A percentile compares a stretch with the other conserved stretches of the same genome.
phyloP scores from a whole-genome alignment of 2,113 vertebrate genomes.

The Petrocephalus zakoni region DNA sequence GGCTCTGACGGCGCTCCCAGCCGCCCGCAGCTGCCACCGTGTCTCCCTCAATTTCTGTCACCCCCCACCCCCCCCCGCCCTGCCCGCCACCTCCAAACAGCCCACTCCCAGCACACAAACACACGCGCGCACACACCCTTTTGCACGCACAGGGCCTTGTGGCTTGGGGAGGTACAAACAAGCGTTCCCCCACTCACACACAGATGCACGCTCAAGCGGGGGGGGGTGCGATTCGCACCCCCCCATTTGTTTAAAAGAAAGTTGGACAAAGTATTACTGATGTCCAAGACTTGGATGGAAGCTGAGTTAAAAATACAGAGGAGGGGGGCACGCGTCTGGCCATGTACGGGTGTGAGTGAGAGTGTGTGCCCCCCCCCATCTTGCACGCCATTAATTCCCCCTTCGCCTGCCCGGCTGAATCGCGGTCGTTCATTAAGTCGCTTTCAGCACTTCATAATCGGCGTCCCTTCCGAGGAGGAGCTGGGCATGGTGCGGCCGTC shows the following conservation, averaged over 20 bases:
- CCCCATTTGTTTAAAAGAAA: conserved; percentile 29
- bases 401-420: neutral
- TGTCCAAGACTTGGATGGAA: neutral
- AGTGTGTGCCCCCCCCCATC: conserved; percentile 37
- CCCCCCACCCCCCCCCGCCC: conserved; percentile 62
- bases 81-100: conserved; percentile 24
- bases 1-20: conserved; percentile 94
- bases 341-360: conserved; percentile 23
- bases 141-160: neutral
- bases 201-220: neutral
- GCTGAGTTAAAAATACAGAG: neutral
- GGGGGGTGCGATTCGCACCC: neutral
- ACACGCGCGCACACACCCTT: neutral
- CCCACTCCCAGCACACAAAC: conserved; percentile 13
- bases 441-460: conserved; percentile 11
- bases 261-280: conserved; percentile 34
- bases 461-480: neutral
- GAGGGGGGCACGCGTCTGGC: conserved; percentile 17
- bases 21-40: conserved; percentile 94
- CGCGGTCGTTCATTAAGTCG: conserved; percentile 12
- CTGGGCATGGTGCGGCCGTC: too few species aligned
- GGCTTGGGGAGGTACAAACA: neutral
- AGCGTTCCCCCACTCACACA: neutral
- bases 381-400: neutral
- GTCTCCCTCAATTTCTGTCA: conserved; percentile 80